Evolutionary conservation across 2,113 vertebrate species (phyloP).

Genomic region (Ageneiosus marmoratus): DNA sequence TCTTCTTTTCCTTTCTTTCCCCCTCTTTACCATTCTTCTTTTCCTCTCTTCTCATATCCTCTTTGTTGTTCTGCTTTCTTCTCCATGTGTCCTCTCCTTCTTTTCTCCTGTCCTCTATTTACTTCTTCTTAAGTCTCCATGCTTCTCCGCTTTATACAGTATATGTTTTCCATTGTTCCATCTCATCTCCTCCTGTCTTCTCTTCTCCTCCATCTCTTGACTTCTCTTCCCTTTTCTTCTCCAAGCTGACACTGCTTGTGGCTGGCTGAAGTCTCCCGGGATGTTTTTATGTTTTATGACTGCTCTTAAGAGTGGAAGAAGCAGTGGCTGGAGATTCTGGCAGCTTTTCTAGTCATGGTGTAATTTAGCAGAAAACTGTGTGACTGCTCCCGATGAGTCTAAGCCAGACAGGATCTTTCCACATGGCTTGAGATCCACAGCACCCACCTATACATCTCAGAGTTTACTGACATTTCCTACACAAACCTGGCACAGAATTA

Average conservation of each 20-base stretch:
- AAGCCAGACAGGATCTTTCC: slow-evolving; percentile 38
- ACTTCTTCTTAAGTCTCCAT: too few species aligned
- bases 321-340: slow-evolving; percentile 53
- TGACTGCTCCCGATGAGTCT: slow-evolving; percentile 51
- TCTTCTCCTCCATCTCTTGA: neutral
- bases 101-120: neutral
- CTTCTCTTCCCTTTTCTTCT: neutral
- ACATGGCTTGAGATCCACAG: slow-evolving; percentile 37
- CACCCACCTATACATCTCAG: slow-evolving; percentile 43
- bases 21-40: neutral
- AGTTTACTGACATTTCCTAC: slow-evolving; percentile 22
- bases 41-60: neutral
- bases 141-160: neutral
- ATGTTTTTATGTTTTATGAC: slow-evolving; percentile 46
- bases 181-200: neutral
- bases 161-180: neutral
- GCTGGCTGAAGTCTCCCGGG: slow-evolving; percentile 37
- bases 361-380: slow-evolving; percentile 61
- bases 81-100: neutral
- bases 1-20: neutral
- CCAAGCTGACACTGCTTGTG: slow-evolving; percentile 10
- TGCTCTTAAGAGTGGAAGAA: slow-evolving; percentile 45
- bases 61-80: neutral
- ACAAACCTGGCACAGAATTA: neutral
- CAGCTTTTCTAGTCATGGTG: slow-evolving; percentile 59